Evolutionary conservation across 2,888 invertebrate species (phyloP).

Genomic region (Thysanoteuthis rhombus): DNA sequence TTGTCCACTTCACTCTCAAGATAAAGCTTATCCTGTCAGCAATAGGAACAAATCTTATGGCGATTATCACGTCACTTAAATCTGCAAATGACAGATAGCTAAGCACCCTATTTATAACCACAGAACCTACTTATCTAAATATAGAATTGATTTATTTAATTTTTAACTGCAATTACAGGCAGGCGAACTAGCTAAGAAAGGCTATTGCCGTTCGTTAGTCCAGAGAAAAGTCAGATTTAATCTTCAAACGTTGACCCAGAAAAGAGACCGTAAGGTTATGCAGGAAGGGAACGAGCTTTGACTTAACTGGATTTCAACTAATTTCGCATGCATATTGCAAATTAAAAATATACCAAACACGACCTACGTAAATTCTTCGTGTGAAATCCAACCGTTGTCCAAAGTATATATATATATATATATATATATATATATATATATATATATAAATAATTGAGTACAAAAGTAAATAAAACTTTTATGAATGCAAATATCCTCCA

Average conservation of each 20-base stretch:
- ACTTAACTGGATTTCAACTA: not conserved
- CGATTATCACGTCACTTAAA: not conserved
- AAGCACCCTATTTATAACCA: not conserved
- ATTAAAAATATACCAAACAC: not conserved
- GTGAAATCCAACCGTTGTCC: not conserved
- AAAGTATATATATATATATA: not conserved
- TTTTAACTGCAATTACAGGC: not conserved
- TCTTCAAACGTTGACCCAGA: not conserved
- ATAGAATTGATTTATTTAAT: not conserved
- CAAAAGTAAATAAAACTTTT: too few relatives aligned
- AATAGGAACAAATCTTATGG: not conserved
- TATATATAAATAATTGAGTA: too few relatives aligned
- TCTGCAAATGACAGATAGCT: not conserved
- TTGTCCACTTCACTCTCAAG: not conserved
- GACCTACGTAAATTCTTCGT: not conserved
- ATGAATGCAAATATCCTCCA: too few relatives aligned
- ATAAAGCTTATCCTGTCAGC: not conserved
- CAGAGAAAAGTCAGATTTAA: not conserved
- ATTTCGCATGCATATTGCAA: not conserved
- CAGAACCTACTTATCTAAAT: not conserved
- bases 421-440: too few relatives aligned
- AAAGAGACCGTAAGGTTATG: not conserved
- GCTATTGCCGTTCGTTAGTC: not conserved
- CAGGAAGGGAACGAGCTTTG: too few relatives aligned
- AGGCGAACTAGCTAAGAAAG: too few relatives aligned